Percentiles rank a stretch among this genome's conserved stretches.
These are phyloP conservation scores for Leucopsar rothschildi DNA, from an alignment of 2,113 vertebrate genomes.

Conservation along the genomic window DNA sequence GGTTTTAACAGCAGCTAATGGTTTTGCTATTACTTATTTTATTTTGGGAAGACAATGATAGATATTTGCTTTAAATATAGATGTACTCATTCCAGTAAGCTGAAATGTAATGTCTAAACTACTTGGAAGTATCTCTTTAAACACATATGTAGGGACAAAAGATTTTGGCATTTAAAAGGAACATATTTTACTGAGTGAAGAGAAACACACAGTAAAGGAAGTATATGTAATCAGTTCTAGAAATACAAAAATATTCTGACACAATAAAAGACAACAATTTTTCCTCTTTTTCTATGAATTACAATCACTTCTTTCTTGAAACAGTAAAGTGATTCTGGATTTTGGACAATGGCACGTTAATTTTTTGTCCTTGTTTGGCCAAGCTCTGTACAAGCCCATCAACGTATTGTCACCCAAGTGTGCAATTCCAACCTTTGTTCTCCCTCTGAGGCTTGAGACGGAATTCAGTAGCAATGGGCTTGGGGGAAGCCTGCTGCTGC, in stretches of 20 bases:
- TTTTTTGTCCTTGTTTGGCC: not conserved
- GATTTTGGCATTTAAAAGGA: not conserved
- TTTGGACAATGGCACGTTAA: not conserved
- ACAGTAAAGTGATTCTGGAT: not conserved
- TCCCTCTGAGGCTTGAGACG: not conserved
- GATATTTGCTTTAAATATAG: conserved; percentile 53
- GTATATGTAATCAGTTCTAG: not conserved
- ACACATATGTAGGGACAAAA: not conserved
- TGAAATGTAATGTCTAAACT: not conserved
- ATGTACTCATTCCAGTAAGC: not conserved
- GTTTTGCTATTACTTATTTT: conserved; percentile 39
- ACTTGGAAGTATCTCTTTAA: not conserved
- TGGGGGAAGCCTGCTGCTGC: not conserved
- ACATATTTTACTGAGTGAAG: not conserved
- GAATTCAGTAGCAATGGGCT: not conserved
- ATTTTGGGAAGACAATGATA: conserved; percentile 50
- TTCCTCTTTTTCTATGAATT: not conserved
- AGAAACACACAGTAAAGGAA: not conserved
- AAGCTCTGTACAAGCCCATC: not conserved
- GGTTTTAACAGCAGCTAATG: not conserved
- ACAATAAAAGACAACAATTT: not conserved
- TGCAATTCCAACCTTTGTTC: not conserved
- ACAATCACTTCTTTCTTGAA: not conserved
- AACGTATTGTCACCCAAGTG: rapidly evolving
- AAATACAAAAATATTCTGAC: not conserved